Percentiles rank a stretch among this genome's conserved stretches.
These are phyloP conservation scores for Stichopus horrens DNA, from an alignment of 53 echinoderm and acorn worm genomes.

Conservation along the genomic window DNA sequence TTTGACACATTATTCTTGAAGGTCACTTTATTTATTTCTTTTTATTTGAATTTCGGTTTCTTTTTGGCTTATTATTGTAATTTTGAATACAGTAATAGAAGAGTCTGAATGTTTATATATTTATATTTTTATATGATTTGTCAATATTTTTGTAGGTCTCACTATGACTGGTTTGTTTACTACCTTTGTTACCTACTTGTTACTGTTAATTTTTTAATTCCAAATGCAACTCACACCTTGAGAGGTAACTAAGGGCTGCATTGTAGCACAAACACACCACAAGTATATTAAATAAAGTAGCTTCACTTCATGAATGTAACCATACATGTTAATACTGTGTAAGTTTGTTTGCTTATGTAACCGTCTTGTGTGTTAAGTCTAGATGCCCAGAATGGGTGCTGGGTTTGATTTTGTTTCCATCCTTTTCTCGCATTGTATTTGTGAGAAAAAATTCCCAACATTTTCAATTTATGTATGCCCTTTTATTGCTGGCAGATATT, in stretches of 20 bases:
- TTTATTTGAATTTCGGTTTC: not conserved
- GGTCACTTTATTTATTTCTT: not conserved
- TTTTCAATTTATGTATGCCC: too few species aligned
- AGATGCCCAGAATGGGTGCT: too few species aligned
- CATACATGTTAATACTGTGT: too few species aligned
- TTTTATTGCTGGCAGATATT: too few species aligned
- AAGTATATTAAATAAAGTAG: too few species aligned
- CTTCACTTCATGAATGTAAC: too few species aligned
- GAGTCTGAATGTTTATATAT: conserved; percentile 11
- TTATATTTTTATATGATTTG: conserved; percentile 37
- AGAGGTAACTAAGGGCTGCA: conserved; percentile 16
- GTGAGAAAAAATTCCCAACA: too few species aligned
- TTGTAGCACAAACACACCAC: not conserved
- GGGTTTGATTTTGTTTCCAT: too few species aligned
- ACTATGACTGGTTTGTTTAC: not conserved
- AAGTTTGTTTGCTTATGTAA: too few species aligned
- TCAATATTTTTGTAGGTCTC: conserved; percentile 25
- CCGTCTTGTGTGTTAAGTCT: too few species aligned
- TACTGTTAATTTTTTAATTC: not conserved
- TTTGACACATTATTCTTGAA: not conserved
- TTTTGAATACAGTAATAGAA: conserved; percentile 33
- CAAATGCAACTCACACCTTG: conserved; percentile 41
- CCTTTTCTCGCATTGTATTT: too few species aligned
- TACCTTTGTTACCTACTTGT: not conserved
- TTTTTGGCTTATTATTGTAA: not conserved